These are phyloP conservation scores for Drosophila hydei DNA, from an alignment of 1,140 invertebrate genomes.

Conservation along the genomic window DNA sequence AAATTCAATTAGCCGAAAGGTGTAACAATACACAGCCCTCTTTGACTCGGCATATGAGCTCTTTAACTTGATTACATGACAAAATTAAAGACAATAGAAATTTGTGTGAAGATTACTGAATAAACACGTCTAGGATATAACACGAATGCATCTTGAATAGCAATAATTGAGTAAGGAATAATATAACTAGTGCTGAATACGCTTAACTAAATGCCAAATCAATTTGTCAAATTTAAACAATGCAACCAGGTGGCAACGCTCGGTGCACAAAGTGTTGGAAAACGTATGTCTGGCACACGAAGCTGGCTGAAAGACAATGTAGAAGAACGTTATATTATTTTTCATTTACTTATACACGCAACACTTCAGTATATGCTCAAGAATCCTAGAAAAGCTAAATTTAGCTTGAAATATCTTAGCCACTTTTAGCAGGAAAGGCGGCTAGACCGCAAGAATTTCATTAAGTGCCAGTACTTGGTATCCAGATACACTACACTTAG, in stretches of 20 bases:
- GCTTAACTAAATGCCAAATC: not conserved
- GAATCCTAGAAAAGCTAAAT: too few species aligned
- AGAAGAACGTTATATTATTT: too few species aligned
- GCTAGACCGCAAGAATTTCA: too few species aligned
- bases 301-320: too few species aligned
- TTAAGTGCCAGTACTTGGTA: not conserved
- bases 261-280: not conserved
- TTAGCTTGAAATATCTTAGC: too few species aligned
- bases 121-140: not conserved
- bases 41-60: constrained; percentile 13
- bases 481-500: too few species aligned
- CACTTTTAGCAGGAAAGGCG: too few species aligned
- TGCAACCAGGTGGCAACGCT: not conserved
- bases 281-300: not conserved
- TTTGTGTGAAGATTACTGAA: not conserved
- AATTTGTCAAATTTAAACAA: not conserved
- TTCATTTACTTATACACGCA: too few species aligned
- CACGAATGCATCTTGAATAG: not conserved
- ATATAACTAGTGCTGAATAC: not conserved
- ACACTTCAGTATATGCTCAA: too few species aligned
- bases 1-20: constrained; percentile 58
- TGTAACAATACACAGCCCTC: constrained; percentile 11
- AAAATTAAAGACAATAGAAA: not conserved
- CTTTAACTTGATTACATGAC: constrained; percentile 36
- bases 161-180: constrained; percentile 6